Conservation (phyloP, 1,140 invertebrate genomes). For the Tetramorium parvispinum region DNA sequence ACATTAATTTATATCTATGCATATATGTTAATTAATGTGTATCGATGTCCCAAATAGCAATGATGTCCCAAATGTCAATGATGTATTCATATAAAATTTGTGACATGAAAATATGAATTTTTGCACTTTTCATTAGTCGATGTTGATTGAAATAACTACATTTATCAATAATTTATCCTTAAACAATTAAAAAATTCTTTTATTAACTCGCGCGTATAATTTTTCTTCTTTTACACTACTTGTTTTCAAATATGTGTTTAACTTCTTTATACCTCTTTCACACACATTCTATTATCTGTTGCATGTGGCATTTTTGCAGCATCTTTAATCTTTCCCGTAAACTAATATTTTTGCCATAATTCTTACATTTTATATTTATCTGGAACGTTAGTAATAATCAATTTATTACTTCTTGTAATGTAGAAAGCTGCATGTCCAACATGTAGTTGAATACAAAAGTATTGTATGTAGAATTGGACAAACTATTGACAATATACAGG, state of each 20-base stretch:
- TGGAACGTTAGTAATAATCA: neutral
- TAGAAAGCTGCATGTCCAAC: slow-evolving; percentile 37
- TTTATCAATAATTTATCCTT: neutral
- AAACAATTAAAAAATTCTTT: slow-evolving; percentile 42
- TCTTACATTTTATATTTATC: slow-evolving; percentile 1
- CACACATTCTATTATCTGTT: neutral
- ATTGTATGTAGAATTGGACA: neutral
- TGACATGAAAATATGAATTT: neutral
- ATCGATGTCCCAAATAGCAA: neutral
- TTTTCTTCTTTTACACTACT: neutral
- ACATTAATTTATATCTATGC: neutral
- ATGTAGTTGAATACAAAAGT: slow-evolving; percentile 19
- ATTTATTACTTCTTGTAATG: neutral
- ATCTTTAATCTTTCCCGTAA: neutral
- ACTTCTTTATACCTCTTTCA: neutral
- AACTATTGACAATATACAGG: neutral
- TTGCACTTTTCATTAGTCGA: neutral
- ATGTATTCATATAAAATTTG: neutral
- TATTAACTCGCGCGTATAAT: neutral
- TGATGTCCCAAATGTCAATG: neutral
- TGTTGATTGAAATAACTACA: neutral
- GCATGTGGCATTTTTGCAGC: slow-evolving; percentile 19
- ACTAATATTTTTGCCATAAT: neutral
- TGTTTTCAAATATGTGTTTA: slow-evolving; percentile 14
- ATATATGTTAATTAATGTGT: neutral